Percentiles rank a stretch among this genome's conserved stretches.
Evolutionary conservation across 2,797 vertebrate species (phyloP).

Genomic region (Microchirus variegatus): DNA sequence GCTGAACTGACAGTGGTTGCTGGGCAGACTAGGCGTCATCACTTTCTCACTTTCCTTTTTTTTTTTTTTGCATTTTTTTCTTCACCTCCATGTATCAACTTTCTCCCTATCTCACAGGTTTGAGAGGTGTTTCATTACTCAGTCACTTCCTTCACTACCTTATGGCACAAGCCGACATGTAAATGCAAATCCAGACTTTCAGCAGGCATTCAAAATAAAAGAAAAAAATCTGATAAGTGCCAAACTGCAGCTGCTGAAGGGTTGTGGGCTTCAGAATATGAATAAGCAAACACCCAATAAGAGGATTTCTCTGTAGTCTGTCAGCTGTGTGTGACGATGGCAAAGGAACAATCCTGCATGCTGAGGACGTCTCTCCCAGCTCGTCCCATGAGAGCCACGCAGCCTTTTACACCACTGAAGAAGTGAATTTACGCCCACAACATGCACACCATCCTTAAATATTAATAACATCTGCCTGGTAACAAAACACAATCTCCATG

Average conservation of each 20-base stretch:
- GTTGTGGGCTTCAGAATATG: conserved; percentile 43
- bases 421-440: conserved; percentile 65
- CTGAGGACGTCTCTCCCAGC: conserved; percentile 36
- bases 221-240: conserved; percentile 3
- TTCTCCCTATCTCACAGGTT: conserved; percentile 52
- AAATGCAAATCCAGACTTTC: conserved; percentile 18
- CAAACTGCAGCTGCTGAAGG: conserved; percentile 15
- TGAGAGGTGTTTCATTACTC: conserved; percentile 67
- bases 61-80: conserved; percentile 35
- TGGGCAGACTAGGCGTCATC: conserved; percentile 66
- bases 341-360: conserved; percentile 38
- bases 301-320: conserved; percentile 73
- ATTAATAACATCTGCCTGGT: conserved; percentile 80
- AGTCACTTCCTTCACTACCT: conserved; percentile 36
- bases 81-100: conserved; percentile 14
- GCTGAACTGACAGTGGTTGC: conserved; percentile 59
- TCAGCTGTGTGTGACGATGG: conserved; percentile 51
- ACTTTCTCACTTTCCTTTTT: conserved; percentile 58
- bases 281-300: conserved; percentile 69
- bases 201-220: neutral
- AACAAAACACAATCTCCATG: conserved; percentile 58
- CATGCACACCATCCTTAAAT: conserved; percentile 72
- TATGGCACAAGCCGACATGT: conserved; percentile 16
- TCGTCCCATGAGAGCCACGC: conserved; percentile 37
- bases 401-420: conserved; percentile 54